Evolutionary conservation across 2,888 invertebrate species (phyloP), one percentile per base, ranked within the genome.

Genomic region (Dryomyza anilis): DNA sequence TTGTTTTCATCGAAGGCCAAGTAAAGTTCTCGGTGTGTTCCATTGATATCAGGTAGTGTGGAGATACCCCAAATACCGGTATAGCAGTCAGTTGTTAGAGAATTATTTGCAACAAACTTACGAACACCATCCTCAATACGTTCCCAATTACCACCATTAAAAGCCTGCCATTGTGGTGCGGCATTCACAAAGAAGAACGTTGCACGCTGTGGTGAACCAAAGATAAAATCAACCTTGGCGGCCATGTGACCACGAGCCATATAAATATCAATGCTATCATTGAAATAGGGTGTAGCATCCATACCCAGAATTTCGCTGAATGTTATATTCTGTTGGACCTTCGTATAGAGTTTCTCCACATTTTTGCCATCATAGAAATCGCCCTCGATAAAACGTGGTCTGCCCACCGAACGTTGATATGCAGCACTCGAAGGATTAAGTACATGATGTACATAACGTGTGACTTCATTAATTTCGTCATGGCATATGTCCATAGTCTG

Each of bases 131-230:
- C 71, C 78, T 89, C 88, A 19, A 86, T 75, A 1, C 72, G 71
- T 46, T 83, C 79, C 89, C 89, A 89, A 69, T 87, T 87, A 12
- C 85, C 85, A 0, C 79, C 85, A 73, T 89, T 89, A 72, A 89
- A 86, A 2, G 80, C 81, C 71, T 85, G 84, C 87, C 87, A 87
- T 68, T 87, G 87, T 0, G 87, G 87, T 1, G 85, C 85, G 0
- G 78, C 84, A 72, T 87, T 88, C 8, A 86, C 77, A 70, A 85
- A 87, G 71, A 84, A 86, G 73, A 85, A 87, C 3, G 86, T 86
- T 6, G 85, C 83, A 14, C 81, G 76, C 69, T 87, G 87, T 66
- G 86, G 85, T 4, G 79, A 74, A 16, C 80, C 84, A 73, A 83
- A 86, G 56, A 86, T 83, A 69, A 85, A 84, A 76, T 88, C 87